phyloP scores from a whole-genome alignment of 2,113 vertebrate species.

The Ammodytes dubius region DNA sequence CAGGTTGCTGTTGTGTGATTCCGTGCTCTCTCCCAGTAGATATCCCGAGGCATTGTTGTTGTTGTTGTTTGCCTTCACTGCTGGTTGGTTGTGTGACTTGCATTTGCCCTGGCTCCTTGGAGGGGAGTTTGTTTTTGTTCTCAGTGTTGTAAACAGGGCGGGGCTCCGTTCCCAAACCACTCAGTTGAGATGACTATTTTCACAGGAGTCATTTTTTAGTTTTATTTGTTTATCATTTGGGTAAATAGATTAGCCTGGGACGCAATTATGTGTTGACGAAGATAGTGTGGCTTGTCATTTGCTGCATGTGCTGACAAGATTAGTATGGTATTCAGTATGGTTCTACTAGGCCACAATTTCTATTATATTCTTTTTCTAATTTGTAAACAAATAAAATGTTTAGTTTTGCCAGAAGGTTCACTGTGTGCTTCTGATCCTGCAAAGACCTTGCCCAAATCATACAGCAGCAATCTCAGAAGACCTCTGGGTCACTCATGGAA shows the following conservation, averaged over 20 bases:
- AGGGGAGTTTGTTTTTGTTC: constrained; percentile 82
- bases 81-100: constrained; percentile 71
- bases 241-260: constrained; percentile 63
- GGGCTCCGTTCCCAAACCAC: constrained; percentile 73
- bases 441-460: constrained; percentile 21
- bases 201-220: constrained; percentile 60
- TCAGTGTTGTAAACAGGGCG: constrained; percentile 75
- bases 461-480: constrained; percentile 1
- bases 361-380: not conserved
- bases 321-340: not conserved
- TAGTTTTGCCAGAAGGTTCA: not conserved
- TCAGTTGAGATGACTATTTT: constrained; percentile 70
- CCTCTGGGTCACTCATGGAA: not conserved
- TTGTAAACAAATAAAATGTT: not conserved
- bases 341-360: not conserved
- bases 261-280: constrained; percentile 65
- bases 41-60: constrained; percentile 71
- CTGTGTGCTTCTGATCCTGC: constrained; percentile 27
- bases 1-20: constrained; percentile 67
- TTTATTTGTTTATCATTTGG: constrained; percentile 63
- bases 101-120: constrained; percentile 75
- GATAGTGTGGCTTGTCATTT: constrained; percentile 40
- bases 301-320: constrained; percentile 50
- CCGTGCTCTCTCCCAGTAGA: constrained; percentile 70
- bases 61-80: constrained; percentile 81